Percentiles rank a stretch among this genome's conserved stretches.
Conservation (phyloP, 2,888 invertebrate species). For the Schrankia costaestrigalis region DNA sequence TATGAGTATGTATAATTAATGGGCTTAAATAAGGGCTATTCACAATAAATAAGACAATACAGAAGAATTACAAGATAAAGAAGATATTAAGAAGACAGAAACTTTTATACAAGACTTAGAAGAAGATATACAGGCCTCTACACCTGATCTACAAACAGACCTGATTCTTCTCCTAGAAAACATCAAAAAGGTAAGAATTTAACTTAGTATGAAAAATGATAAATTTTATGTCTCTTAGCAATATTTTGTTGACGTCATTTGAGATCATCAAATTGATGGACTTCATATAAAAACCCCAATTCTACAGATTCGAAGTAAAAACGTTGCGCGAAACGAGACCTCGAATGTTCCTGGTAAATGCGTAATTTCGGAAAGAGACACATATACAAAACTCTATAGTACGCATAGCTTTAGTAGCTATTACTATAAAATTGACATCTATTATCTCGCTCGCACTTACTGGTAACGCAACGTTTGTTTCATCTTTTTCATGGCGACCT, state of each 20-base stretch:
- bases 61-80: slow-evolving; percentile 36
- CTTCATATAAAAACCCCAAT: too few species aligned
- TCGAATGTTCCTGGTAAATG: too few species aligned
- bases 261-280: too few species aligned
- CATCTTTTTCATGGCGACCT: slow-evolving; percentile 24
- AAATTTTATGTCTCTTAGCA: neutral
- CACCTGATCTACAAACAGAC: slow-evolving; percentile 20
- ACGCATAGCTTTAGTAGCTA: slow-evolving; percentile 22
- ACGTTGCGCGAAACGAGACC: too few species aligned
- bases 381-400: neutral
- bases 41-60: slow-evolving; percentile 57
- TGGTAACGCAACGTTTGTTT: slow-evolving; percentile 29
- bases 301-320: too few species aligned
- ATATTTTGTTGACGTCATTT: slow-evolving; percentile 6
- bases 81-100: slow-evolving; percentile 24
- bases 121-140: slow-evolving; percentile 27
- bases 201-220: neutral
- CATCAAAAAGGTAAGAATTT: slow-evolving; percentile 25
- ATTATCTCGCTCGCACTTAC: slow-evolving; percentile 62
- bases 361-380: slow-evolving; percentile 3
- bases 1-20: slow-evolving; percentile 67
- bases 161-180: slow-evolving; percentile 14
- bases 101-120: slow-evolving; percentile 25
- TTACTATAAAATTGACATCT: slow-evolving; percentile 43
- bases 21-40: slow-evolving; percentile 67